These are phyloP conservation scores for Battus philenor DNA, from an alignment of 1,140 invertebrate species.

Conservation along the genomic window DNA sequence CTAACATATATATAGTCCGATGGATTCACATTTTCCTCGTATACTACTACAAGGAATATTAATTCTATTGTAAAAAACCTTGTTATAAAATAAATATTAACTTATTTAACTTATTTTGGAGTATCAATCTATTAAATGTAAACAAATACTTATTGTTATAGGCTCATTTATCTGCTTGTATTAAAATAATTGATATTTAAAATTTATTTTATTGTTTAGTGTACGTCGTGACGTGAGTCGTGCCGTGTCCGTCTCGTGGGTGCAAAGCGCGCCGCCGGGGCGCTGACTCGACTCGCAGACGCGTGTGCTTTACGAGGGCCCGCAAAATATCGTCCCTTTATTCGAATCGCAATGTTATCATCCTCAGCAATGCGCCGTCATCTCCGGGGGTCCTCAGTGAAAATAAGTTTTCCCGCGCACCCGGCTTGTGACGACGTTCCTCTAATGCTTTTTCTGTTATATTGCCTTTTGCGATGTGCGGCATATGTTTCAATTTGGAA, in stretches of 20 bases:
- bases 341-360: slow-evolving; percentile 55
- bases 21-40: too few species aligned
- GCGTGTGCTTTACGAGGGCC: slow-evolving; percentile 52
- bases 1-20: too few species aligned
- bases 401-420: slow-evolving; percentile 40
- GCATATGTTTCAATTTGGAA: too few species aligned
- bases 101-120: too few species aligned
- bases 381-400: slow-evolving; percentile 37
- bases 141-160: too few species aligned
- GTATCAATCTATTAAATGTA: too few species aligned
- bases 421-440: slow-evolving; percentile 32
- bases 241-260: slow-evolving; percentile 18
- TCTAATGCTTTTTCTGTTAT: neutral
- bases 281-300: slow-evolving; percentile 40
- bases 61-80: too few species aligned
- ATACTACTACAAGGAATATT: too few species aligned
- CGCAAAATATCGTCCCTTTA: slow-evolving; percentile 53
- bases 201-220: too few species aligned
- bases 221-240: slow-evolving; percentile 5
- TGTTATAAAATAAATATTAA: too few species aligned
- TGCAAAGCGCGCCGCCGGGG: slow-evolving; percentile 12
- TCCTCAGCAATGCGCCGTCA: slow-evolving; percentile 35
- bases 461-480: neutral
- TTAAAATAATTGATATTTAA: too few species aligned
- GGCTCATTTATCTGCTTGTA: too few species aligned